Conservation (phyloP, 2,888 invertebrate species). For the Pediacus dermestoides region DNA sequence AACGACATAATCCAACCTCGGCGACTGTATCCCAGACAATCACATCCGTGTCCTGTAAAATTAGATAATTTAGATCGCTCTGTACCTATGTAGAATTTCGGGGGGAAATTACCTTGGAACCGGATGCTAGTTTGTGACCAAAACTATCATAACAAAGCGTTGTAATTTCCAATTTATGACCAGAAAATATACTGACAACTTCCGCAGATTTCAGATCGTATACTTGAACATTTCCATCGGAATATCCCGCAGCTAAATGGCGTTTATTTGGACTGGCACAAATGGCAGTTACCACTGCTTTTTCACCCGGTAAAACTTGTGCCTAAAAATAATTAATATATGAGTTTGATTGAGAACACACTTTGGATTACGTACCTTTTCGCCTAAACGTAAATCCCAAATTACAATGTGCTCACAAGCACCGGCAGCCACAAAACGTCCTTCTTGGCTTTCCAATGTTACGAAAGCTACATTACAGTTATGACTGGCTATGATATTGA, state of each 20-base stretch:
- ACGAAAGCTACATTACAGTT: constrained; percentile 80
- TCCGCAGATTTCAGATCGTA: constrained; percentile 75
- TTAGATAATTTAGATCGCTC: constrained; percentile 11
- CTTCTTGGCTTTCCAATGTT: constrained; percentile 70
- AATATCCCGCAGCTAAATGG: constrained; percentile 86
- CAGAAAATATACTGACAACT: constrained; percentile 68
- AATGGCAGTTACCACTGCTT: constrained; percentile 72
- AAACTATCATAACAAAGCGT: constrained; percentile 76
- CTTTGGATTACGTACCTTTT: constrained; percentile 59
- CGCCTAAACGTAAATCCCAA: constrained; percentile 88
- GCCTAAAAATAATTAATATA: constrained; percentile 55
- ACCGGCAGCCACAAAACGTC: constrained; percentile 84
- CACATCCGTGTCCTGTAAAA: constrained; percentile 80
- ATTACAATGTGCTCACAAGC: constrained; percentile 91
- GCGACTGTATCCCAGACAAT: constrained; percentile 93
- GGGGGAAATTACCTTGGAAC: constrained; percentile 76
- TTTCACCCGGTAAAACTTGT: constrained; percentile 75
- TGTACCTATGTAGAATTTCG: too few species aligned
- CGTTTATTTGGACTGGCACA: constrained; percentile 72
- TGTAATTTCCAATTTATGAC: constrained; percentile 84
- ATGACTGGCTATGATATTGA: constrained; percentile 81
- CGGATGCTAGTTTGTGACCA: constrained; percentile 84
- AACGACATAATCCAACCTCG: constrained; percentile 82
- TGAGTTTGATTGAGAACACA: constrained; percentile 7
- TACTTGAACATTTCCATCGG: constrained; percentile 81